Base-by-base conservation (phyloP, 2,113 vertebrate genomes). In the Platysteira castanea region DNA sequence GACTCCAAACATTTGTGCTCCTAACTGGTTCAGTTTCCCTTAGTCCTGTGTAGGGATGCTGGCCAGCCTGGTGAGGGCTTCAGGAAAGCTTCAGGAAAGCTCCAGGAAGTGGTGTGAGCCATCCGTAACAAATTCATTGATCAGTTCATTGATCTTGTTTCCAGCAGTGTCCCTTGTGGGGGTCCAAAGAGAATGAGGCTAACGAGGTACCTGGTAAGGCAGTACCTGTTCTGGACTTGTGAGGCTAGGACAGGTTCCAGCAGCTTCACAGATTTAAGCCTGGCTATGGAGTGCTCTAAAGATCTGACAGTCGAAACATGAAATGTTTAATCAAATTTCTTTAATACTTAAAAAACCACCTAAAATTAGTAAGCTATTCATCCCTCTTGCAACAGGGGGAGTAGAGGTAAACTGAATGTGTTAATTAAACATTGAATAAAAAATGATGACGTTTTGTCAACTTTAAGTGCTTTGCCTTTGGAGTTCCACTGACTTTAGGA, bases 391-490 rank as follows among this genome's bases (percentile, higher is more conserved):
- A 91, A 61, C 30, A 70, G 42, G 65, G 35, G 37, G 68, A 90
- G 61, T 57, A 71, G 57, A 79, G 57, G 81, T 85, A 88, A 93
- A 91, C 27, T 63, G 30, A 61, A 89, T 79, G 23, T 68, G 57
- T 85, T 96, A 91, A 92, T 95, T 94, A 95, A 97, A 71, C 60
- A 78, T 3, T 46, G 52, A 70, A 49, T 92, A 54, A 91, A 84
- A 95, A 95, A 78, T 74, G 61, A 77, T 59, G 52, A 78, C 3
- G 2, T 91, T 85, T 78, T 77, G 60, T 83, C 75, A 60, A 31
- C 91, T 94, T 90, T 71, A 94, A 96, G 60, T 59, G 61, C n/a
- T 89, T 91, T 96, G 59, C 50, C 39, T 88, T 88, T 88, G 70
- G 54, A 86, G 74, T 84, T 50, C 42, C 44, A 35, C 30, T 74